Base-by-base conservation (phyloP, 2,888 invertebrate species). In the Tiphia femorata region DNA sequence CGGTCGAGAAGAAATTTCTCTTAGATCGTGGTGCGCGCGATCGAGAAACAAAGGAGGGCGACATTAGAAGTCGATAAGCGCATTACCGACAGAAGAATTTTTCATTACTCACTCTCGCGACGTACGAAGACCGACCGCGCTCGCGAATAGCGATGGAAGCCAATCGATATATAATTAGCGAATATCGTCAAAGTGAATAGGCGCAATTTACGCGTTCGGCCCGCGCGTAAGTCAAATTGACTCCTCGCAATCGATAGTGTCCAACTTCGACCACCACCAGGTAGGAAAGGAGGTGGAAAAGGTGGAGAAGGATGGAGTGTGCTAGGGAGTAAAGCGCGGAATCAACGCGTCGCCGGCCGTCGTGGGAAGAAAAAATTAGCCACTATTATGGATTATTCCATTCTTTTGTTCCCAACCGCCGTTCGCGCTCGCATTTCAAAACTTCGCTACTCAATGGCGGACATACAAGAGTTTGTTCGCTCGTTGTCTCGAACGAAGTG, bases 101-200 rank as follows among this genome's bases (percentile, higher is more conserved):
- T n/a, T n/a, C n/a, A n/a, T n/a, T n/a, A n/a, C n/a, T n/a, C n/a
- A n/a, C n/a, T n/a, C n/a, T n/a, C n/a, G n/a, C n/a, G n/a, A n/a
- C n/a, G n/a, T n/a, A n/a, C n/a, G n/a, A n/a, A n/a, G n/a, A n/a
- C n/a, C n/a, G n/a, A n/a, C n/a, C n/a, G n/a, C n/a, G n/a, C n/a
- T n/a, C 3, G 17, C 10, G 21, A 38, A 14, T 27, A 20, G 23
- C 21, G 12, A 19, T 10, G 14, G 16, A 23, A 4, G 10, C 7
- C 12, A 51, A 55, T 58, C 64, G 43, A 64, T 55, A 40, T 6
- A 27, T 46, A 52, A 55, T 64, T 64, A 55, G 40, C 47, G 30
- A 59, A 58, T 49, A 46, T 49, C 40, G 16, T n/a, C 16, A 25
- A 48, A 40, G 42, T 19, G 48, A 49, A 33, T 33, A 44, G 17